Base-by-base conservation (phyloP, 2,797 vertebrate genomes). In the Anolis apletophallus region DNA sequence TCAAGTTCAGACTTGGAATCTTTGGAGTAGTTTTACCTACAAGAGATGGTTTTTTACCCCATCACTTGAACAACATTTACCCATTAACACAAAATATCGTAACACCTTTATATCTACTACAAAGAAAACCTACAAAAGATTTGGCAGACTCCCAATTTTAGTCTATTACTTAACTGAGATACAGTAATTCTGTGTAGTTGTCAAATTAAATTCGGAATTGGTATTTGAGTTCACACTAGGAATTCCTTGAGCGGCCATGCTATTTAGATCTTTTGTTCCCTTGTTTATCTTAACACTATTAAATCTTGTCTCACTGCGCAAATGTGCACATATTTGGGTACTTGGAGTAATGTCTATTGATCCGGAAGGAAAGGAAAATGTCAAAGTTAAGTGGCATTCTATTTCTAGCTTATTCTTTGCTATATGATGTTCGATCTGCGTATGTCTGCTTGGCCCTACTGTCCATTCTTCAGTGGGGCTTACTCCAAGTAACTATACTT, bases 91-190 rank as follows among this genome's bases (percentile, higher is more conserved):
- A 34, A 84, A 67, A 67, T 52, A 64, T 52, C 82, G 50, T 84
- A 61, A 71, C 40, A 67, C 13, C 83, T 40, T 40, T 40, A 2
- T 40, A 40, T 40, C 5, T 40, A n/a, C n/a, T n/a, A n/a, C n/a
- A n/a, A n/a, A n/a, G n/a, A n/a, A n/a, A n/a, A n/a, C n/a, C n/a
- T n/a, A n/a, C n/a, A n/a, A n/a, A n/a, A n/a, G n/a, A n/a, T n/a
- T n/a, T n/a, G n/a, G n/a, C n/a, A n/a, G n/a, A n/a, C 73, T 34
- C 71, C 59, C 68, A 21, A 77, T 77, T 84, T 73, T 59, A 84
- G 36, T 77, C 59, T 36, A n/a, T n/a, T n/a, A n/a, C n/a, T n/a
- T 59, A 79, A 67, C 34, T 72, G 26, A 79, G 67, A 34, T 79
- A 79, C 19, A 61, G 32, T 80, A 67, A 80, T 86, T 64, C 69